A percentile compares a stretch with the other conserved stretches of the same genome.
Evolutionary conservation across 2,888 invertebrate genomes (phyloP).

Genomic region (Eupithecia dodoneata): DNA sequence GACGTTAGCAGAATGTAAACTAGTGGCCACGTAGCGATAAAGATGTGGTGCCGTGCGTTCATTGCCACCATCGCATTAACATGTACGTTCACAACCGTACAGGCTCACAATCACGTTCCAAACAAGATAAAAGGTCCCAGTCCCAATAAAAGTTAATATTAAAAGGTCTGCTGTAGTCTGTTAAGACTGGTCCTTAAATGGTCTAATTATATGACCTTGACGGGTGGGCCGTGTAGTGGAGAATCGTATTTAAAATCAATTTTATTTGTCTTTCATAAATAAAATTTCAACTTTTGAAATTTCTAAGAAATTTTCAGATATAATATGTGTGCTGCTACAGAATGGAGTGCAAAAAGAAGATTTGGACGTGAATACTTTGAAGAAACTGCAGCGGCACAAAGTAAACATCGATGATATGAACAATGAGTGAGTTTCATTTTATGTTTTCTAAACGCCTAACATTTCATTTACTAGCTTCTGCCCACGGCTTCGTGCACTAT

Average conservation of each 20-base stretch:
- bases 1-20: constrained; percentile 46
- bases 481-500: neutral
- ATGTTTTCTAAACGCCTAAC: neutral
- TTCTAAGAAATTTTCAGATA: constrained; percentile 61
- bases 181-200: neutral
- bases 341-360: constrained; percentile 76
- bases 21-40: constrained; percentile 56
- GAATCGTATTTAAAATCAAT: neutral
- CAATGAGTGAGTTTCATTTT: constrained; percentile 63
- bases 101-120: constrained; percentile 63
- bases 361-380: constrained; percentile 62
- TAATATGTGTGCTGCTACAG: constrained; percentile 73
- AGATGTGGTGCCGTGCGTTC: constrained; percentile 72
- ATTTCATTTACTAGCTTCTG: neutral
- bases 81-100: constrained; percentile 76
- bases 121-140: constrained; percentile 77
- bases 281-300: neutral
- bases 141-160: constrained; percentile 58
- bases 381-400: constrained; percentile 68
- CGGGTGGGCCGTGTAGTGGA: neutral
- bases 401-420: constrained; percentile 69
- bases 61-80: constrained; percentile 66
- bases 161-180: constrained; percentile 40
- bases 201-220: neutral
- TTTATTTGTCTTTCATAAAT: neutral